These are phyloP conservation scores for Lasioglossum calceatum DNA, from an alignment of 2,888 invertebrate genomes.

Conservation along the genomic window DNA sequence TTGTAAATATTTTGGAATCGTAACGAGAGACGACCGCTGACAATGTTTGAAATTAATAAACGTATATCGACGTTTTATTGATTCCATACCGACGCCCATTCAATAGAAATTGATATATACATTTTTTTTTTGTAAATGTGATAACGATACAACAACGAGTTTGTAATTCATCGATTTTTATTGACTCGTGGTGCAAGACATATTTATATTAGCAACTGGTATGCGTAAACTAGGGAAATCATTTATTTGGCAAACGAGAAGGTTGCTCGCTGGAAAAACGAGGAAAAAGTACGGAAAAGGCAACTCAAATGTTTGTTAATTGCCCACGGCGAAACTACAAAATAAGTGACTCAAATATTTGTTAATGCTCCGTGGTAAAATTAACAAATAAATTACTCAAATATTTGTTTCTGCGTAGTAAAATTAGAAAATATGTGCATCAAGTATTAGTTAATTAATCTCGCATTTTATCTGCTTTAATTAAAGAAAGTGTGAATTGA, in stretches of 20 bases:
- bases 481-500: neutral
- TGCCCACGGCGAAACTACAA: neutral
- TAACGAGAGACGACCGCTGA: neutral
- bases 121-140: neutral
- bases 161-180: neutral
- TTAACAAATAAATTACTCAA: no score
- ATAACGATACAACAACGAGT: neutral
- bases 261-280: neutral
- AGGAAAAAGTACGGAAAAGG: neutral
- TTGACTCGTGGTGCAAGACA: neutral
- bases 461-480: neutral
- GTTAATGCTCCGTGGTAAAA: neutral
- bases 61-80: neutral
- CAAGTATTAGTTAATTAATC: neutral
- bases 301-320: neutral
- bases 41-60: neutral
- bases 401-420: neutral
- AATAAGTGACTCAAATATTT: neutral
- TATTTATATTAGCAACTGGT: neutral
- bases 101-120: neutral
- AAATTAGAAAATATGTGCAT: neutral
- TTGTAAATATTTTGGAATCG: slow-evolving; percentile 4
- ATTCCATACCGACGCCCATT: neutral
- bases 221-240: neutral
- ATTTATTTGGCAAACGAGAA: neutral